phyloP scores from a whole-genome alignment of 2,797 vertebrate species.

The Bovichtus diacanthus region DNA sequence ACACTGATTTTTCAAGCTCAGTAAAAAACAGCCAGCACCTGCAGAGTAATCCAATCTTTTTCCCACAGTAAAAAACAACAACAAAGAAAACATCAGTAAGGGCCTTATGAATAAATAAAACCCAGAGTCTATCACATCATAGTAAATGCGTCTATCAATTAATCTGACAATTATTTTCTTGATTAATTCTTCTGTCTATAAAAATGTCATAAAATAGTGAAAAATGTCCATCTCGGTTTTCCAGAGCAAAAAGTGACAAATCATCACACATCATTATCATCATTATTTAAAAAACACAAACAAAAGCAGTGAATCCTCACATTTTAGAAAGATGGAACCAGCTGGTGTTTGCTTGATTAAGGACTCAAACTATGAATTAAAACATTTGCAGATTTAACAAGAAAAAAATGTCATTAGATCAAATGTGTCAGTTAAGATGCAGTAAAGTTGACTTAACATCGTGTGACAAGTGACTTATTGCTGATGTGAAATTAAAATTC shows the following conservation, averaged over 20 bases:
- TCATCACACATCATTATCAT: neutral
- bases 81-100: too few species aligned
- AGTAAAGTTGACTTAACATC: neutral
- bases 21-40: too few species aligned
- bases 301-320: conserved; percentile 6
- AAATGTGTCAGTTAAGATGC: conserved; percentile 1
- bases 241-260: neutral
- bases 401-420: neutral
- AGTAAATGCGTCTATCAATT: neutral
- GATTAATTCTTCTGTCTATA: neutral
- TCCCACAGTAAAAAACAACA: too few species aligned
- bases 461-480: neutral
- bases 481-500: neutral
- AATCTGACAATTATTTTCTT: neutral
- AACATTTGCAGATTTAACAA: neutral
- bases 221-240: neutral
- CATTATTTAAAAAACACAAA: neutral
- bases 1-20: too few species aligned
- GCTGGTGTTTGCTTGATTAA: neutral
- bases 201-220: neutral
- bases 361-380: neutral
- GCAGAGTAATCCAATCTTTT: too few species aligned
- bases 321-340: neutral
- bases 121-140: too few species aligned
- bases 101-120: too few species aligned